phyloP scores from a whole-genome alignment of 2,113 vertebrate species.

The Entomyzon cyanotis region DNA sequence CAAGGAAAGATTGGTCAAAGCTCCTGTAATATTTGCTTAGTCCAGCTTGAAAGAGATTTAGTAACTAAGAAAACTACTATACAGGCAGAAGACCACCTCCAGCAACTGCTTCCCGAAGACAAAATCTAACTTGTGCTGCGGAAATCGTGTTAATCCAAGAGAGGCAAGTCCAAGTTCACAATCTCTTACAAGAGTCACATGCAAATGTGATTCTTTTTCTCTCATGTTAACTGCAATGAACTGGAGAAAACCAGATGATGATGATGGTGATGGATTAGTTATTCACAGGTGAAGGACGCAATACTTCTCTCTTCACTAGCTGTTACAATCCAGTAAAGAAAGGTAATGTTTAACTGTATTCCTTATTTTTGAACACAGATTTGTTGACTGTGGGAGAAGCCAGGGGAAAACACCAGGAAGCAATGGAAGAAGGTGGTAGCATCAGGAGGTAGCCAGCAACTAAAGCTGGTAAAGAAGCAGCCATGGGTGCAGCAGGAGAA shows the following conservation, averaged over 20 bases:
- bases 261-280: neutral
- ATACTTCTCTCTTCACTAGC: neutral
- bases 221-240: neutral
- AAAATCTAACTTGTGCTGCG: neutral
- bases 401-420: neutral
- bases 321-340: neutral
- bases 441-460: neutral
- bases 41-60: neutral
- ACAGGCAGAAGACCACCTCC: neutral
- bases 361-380: neutral
- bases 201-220: neutral
- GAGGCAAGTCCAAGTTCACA: neutral
- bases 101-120: neutral
- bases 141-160: neutral
- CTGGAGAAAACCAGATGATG: neutral
- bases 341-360: neutral
- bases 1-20: neutral
- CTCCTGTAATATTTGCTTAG: neutral
- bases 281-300: neutral
- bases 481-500: neutral
- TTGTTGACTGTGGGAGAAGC: neutral
- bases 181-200: neutral
- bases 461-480: neutral
- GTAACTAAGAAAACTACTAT: neutral
- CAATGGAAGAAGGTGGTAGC: neutral